A percentile compares a stretch with the other conserved stretches of the same genome.
Conservation (phyloP, 2,888 invertebrate species). For the Dynastes tityus region DNA sequence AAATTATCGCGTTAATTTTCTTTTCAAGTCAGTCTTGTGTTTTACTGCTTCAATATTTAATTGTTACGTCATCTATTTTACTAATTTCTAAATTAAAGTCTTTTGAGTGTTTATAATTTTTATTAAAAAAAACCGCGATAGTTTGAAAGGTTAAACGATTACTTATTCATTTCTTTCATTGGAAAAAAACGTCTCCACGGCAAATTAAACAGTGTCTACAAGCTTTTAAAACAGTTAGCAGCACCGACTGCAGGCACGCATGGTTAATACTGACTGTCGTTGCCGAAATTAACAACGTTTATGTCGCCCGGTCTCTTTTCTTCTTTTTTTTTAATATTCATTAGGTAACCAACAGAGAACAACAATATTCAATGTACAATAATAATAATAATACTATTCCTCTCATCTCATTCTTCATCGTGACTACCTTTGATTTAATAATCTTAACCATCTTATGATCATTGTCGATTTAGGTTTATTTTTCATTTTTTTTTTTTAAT, state of each 20-base stretch:
- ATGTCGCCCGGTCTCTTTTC: constrained; percentile 46
- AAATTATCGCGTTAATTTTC: no score
- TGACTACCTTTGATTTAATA: neutral
- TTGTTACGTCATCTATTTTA: no score
- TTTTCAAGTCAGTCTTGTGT: no score
- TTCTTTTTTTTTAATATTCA: neutral
- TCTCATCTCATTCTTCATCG: neutral
- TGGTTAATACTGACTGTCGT: constrained; percentile 69
- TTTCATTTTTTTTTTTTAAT: constrained; percentile 44
- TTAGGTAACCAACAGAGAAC: constrained; percentile 66
- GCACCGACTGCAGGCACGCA: constrained; percentile 69
- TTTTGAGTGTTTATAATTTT: neutral
- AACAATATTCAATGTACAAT: constrained; percentile 67
- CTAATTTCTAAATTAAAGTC: neutral
- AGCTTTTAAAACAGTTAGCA: constrained; percentile 66
- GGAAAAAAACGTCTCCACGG: constrained; percentile 14
- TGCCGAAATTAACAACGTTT: constrained; percentile 66
- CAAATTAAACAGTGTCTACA: constrained; percentile 61
- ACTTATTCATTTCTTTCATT: constrained; percentile 18
- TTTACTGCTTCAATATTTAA: no score
- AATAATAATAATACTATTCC: constrained; percentile 50
- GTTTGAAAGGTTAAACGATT: constrained; percentile 11
- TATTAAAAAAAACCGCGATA: constrained; percentile 2
- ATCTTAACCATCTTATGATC: neutral
- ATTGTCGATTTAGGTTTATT: constrained; percentile 21